Conservation (phyloP, 1,140 invertebrate species). For the Chrysomallon squamiferum region DNA sequence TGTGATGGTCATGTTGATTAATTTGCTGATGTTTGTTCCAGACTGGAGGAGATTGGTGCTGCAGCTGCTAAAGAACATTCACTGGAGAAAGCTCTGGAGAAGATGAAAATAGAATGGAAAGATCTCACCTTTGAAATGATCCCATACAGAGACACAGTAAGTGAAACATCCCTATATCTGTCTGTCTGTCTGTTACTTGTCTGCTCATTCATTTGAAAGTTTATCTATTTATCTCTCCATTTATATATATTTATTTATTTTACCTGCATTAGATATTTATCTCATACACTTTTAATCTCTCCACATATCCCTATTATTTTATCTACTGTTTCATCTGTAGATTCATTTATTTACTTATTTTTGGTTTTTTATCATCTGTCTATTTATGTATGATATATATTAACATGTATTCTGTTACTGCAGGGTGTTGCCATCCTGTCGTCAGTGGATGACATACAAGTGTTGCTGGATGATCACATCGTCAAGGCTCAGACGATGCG, state of each 20-base stretch:
- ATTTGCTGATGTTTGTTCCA: too few relatives aligned
- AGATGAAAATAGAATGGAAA: slow-evolving; percentile 66
- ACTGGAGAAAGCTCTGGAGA: slow-evolving; percentile 62
- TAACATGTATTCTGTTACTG: slow-evolving; percentile 6
- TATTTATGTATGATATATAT: too few relatives aligned
- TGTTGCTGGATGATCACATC: slow-evolving; percentile 64
- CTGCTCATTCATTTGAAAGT: too few relatives aligned
- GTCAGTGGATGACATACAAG: slow-evolving; percentile 64
- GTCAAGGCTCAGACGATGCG: slow-evolving; percentile 65
- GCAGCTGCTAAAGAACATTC: slow-evolving; percentile 64
- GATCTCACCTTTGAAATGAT: slow-evolving; percentile 62
- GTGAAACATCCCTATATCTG: slow-evolving; percentile 40
- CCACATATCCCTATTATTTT: not conserved
- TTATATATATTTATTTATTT: too few relatives aligned
- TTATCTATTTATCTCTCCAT: too few relatives aligned
- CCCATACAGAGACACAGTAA: slow-evolving; percentile 70
- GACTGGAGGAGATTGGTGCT: slow-evolving; percentile 63
- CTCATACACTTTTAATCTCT: too few relatives aligned
- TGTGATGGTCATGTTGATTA: too few relatives aligned
- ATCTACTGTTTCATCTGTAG: too few relatives aligned
- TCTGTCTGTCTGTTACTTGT: slow-evolving; percentile 8
- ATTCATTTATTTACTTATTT: too few relatives aligned
- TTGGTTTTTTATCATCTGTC: too few relatives aligned
- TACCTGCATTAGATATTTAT: too few relatives aligned
- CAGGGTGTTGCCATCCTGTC: slow-evolving; percentile 63